Evolutionary conservation across 2,888 invertebrate genomes (phyloP), one percentile per base, ranked within the genome.

Genomic region (Epirrita christyi): DNA sequence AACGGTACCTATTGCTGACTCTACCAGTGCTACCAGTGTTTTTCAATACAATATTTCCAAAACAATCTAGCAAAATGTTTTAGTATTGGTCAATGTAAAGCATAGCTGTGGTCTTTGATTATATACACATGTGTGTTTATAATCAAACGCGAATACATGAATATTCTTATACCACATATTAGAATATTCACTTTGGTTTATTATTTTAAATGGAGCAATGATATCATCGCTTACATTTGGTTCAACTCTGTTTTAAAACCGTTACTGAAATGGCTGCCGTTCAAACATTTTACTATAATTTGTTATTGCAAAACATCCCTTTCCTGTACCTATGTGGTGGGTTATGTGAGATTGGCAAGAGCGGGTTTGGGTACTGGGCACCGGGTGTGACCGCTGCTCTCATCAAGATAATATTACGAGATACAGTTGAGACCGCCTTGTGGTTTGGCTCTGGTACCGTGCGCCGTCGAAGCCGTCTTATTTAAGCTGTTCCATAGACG

Each of bases 371-470:
- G 36, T 50, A 37, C 50, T 37, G 42, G 54, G 63, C 53, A 55
- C 61, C 66, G 57, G 58, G 63, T 72, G 78, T 68, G 70, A 76
- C 76, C 74, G 69, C 72, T 21, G 68, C 69, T 75, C 74, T 67
- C 70, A 75, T 73, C 73, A 71, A 71, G 73, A 77, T 81, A 78
- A 75, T 80, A 75, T 77, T 74, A 73, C 72, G 67, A 63, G 70
- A 63, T 72, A 76, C 67, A 67, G 71, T 68, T 68, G 68, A 60
- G 70, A 68, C 69, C 60, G 68, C 68, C 71, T 70, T 75, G 83
- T 67, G 81, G 81, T 77, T 77, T 76, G 73, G 73, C 76, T 70
- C 69, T 67, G 67, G 64, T 59, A 60, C 63, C 52, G 55, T 55
- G 67, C 62, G 65, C 67, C 66, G 64, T 50, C 49, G 40, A 55